Evolutionary conservation across 2,797 vertebrate species (phyloP).

Genomic region (Myotis myotis): DNA sequence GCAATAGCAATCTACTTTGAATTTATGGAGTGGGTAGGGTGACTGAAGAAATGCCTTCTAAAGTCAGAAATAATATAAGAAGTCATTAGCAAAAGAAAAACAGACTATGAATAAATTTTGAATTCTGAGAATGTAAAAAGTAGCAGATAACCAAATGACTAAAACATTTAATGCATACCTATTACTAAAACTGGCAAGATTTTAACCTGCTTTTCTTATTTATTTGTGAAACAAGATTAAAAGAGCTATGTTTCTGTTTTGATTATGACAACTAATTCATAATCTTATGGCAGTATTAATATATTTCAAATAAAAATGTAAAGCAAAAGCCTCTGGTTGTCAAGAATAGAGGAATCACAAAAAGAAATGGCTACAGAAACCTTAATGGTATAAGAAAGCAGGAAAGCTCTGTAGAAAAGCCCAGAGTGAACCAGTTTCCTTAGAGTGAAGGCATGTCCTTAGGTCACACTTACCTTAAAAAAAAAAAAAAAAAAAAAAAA

Average conservation of each 20-base stretch:
- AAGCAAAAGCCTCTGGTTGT: neutral
- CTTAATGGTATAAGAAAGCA: neutral
- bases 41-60: too few relatives aligned
- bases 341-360: neutral
- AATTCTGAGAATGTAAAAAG: too few relatives aligned
- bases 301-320: constrained; percentile 17
- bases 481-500: neutral
- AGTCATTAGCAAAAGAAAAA: too few relatives aligned
- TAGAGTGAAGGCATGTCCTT: neutral
- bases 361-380: neutral
- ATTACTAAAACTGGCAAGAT: neutral
- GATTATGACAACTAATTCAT: neutral
- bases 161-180: neutral
- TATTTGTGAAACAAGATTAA: neutral
- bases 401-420: neutral
- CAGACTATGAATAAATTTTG: too few relatives aligned
- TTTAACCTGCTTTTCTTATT: neutral
- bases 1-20: too few relatives aligned
- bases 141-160: too few relatives aligned
- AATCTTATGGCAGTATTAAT: neutral
- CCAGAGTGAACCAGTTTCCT: neutral
- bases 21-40: too few relatives aligned
- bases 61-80: too few relatives aligned
- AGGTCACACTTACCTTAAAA: neutral
- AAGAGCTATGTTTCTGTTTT: neutral